A percentile compares a stretch with the other conserved stretches of the same genome.
phyloP scores from a whole-genome alignment of 2,113 vertebrate species.

The Nibea albiflora region DNA sequence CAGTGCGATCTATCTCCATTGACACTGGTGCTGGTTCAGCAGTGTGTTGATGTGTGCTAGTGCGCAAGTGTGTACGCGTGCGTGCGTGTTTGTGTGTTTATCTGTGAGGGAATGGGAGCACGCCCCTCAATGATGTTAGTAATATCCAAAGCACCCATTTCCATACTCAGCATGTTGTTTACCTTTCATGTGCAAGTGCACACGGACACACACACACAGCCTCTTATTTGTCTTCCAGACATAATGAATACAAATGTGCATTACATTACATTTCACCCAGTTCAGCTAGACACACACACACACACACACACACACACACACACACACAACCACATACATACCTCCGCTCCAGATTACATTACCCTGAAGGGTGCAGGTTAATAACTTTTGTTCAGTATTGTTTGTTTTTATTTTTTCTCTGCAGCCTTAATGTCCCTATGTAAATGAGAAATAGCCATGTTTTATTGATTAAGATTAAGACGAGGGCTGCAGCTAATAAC shows the following conservation, averaged over 20 bases:
- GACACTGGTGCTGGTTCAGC: conserved; percentile 70
- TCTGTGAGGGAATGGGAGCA: background rate
- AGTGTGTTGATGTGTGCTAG: background rate
- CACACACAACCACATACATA: background rate
- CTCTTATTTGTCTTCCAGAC: conserved; percentile 72
- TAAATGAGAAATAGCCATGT: background rate
- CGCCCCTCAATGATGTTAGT: conserved; percentile 61
- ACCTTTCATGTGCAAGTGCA: conserved; percentile 2
- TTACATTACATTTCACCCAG: conserved; percentile 53
- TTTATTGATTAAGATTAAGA: conserved; percentile 35
- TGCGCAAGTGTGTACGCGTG: background rate
- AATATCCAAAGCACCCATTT: conserved; percentile 68
- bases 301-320: background rate
- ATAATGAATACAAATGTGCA: conserved; percentile 80
- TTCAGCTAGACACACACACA: conserved; percentile 32
- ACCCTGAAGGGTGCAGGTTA: conserved; percentile 26
- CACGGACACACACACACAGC: conserved; percentile 7
- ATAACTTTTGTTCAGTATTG: conserved; percentile 20
- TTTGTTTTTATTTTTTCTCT: conserved; percentile 28
- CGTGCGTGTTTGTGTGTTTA: background rate
- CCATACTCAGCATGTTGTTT: conserved; percentile 48
- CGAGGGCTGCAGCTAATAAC: background rate
- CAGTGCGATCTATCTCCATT: conserved; percentile 67
- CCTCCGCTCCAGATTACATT: conserved; percentile 25
- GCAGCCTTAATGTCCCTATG: background rate